Evolutionary conservation across 2,888 invertebrate genomes (phyloP).

Genomic region (Autographa pulchrina): DNA sequence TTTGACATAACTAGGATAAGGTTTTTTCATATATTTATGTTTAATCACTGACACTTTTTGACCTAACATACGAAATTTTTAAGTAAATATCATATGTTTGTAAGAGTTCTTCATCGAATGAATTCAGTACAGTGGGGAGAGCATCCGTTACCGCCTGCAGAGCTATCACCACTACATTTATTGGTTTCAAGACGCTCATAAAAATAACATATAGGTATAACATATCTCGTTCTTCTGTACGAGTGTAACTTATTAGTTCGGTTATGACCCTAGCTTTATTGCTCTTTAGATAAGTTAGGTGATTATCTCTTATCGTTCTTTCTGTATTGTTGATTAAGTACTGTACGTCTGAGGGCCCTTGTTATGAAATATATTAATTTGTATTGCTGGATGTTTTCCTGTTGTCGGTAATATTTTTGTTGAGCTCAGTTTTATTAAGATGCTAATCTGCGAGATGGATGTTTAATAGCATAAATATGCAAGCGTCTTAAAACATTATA

Average conservation of each 20-base stretch:
- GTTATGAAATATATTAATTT: constrained; percentile 47
- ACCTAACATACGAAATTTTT: background rate
- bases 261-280: constrained; percentile 55
- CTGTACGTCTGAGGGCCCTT: constrained; percentile 47
- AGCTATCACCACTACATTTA: constrained; percentile 61
- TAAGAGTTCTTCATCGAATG: constrained; percentile 8
- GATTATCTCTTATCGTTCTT: constrained; percentile 60
- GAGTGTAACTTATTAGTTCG: constrained; percentile 59
- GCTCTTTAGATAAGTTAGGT: constrained; percentile 57
- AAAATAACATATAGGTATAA: constrained; percentile 74
- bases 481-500: too few species aligned
- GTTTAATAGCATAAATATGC: background rate
- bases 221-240: constrained; percentile 50
- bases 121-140: constrained; percentile 27
- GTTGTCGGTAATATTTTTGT: constrained; percentile 9
- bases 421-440: background rate
- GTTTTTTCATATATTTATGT: too few species aligned
- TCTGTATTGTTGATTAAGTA: constrained; percentile 59
- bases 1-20: too few species aligned
- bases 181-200: constrained; percentile 70
- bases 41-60: background rate
- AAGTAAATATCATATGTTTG: background rate
- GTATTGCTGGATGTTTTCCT: constrained; percentile 22
- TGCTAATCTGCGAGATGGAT: background rate
- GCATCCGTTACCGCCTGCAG: constrained; percentile 47